Base-by-base conservation (phyloP, 1,140 invertebrate species). In the Penaeus vannamei region DNA sequence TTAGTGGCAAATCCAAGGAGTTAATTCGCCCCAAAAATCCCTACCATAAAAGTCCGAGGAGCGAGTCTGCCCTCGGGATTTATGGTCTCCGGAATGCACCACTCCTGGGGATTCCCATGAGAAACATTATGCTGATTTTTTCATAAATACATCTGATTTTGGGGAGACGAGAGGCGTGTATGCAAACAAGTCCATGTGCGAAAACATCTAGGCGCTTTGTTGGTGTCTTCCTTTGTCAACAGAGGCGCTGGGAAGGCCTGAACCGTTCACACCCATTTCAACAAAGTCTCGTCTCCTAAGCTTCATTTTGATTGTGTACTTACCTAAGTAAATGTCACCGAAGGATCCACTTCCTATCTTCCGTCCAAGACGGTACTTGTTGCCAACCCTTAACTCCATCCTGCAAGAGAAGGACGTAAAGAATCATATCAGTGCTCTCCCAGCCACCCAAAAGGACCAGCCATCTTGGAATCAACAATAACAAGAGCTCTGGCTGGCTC, bases 311-410 rank as follows among this genome's bases (percentile, higher is more conserved):
- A 20, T 26, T n/a, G 7, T 32, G 64, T 89, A 92, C 93, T 94
- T 94, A 97, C 96, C 96, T 99, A 99, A 95, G 94, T 98, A 99
- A 93, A 99, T 99, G 94, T 99, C 98, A 93, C 99, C 99, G 94
- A 99, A 99, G 7, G 98, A 99, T 91, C 99, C 99, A 93, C 97
- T 98, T 93, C 97, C 99, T 93, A 99, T 99, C 95, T 99, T 99
- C 91, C 98, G 95, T 92, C 99, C 96, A 92, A 99, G 95, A 93
- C 98, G 96, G 94, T 99, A 99, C 94, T 98, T 98, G 92, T 95
- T 95, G 92, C 96, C 97, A 92, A 98, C 96, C 92, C 97, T 94
- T 93, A 97, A 95, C 93, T 97, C 96, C 92, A 93, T 92, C 93
- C 94, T 95, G 91, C 92, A 93, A 88, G 92, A 92, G 26, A 92